Percentiles rank a stretch among this genome's conserved stretches.
phyloP scores from a whole-genome alignment of 1,140 invertebrate genomes.

The Drosophila erecta region DNA sequence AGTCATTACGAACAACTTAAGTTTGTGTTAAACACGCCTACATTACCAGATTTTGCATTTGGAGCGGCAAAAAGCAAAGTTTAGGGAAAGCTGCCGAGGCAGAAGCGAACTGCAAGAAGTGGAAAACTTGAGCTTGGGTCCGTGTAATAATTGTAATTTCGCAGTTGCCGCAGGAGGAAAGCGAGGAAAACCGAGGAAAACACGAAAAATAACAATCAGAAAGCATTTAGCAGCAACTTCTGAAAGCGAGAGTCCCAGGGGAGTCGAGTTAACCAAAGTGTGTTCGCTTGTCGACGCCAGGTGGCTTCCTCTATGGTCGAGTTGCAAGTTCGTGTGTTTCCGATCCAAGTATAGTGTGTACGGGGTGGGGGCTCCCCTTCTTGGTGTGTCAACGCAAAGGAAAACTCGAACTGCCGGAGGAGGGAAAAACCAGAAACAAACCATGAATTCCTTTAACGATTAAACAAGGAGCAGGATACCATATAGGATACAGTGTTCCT shows the following conservation, averaged over 20 bases:
- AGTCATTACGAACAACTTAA: conserved; percentile 80
- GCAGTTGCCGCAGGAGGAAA: conserved; percentile 52
- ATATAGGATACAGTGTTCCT: conserved; percentile 33
- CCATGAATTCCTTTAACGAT: conserved; percentile 69
- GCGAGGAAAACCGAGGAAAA: conserved; percentile 31
- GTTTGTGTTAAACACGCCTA: conserved; percentile 79
- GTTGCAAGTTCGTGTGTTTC: conserved; percentile 22
- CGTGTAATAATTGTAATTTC: conserved; percentile 84
- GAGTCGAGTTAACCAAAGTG: conserved; percentile 32
- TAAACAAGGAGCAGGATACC: conserved; percentile 69
- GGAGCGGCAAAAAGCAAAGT: conserved; percentile 51
- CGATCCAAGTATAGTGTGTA: not conserved
- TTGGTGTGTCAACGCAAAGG: conserved; percentile 42
- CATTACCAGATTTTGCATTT: conserved; percentile 78
- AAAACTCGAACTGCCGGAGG: conserved; percentile 34
- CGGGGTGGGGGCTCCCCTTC: not conserved
- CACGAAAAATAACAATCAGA: conserved; percentile 84
- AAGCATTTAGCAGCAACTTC: conserved; percentile 82
- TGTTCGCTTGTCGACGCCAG: conserved; percentile 40
- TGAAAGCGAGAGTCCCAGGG: conserved; percentile 33
- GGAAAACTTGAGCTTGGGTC: conserved; percentile 30
- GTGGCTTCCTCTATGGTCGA: conserved; percentile 52
- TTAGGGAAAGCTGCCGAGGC: conserved; percentile 33
- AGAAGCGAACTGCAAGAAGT: conserved; percentile 54
- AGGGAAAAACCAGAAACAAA: conserved; percentile 42